Evolutionary conservation across 2,113 vertebrate genomes (phyloP), one percentile per base, ranked within the genome.

Genomic region (Sterrhoptilus dennistouni): DNA sequence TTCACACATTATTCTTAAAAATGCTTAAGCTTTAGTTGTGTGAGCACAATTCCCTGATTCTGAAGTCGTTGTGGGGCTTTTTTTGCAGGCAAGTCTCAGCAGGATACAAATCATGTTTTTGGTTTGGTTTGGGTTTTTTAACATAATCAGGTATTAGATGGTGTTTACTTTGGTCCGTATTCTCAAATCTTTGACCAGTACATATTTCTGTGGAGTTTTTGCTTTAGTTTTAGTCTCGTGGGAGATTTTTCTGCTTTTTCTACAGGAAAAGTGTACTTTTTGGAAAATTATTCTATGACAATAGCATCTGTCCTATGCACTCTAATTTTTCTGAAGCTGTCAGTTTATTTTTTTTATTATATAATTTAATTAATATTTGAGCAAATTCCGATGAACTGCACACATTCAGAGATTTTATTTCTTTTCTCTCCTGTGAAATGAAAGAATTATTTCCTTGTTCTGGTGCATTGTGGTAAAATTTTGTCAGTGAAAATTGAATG

Each of bases 271-370:
- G 1, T 42, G 72, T 44, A 40, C 9, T 60, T 85, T 92, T 68
- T 88, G 8, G 56, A 79, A 83, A 94, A 22, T 63, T 59, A 35
- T 54, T 31, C 18, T 75, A 10, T 6, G 70, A 9, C 25, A 63
- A 35, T 40, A 36, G 2, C 52, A 81, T 61, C 11, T 57, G 61
- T 83, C 33, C 8, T 33, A 31, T 45, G 33, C 50, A 23, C 23
- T 87, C 25, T 31, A 50, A 91, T 70, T 85, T 84, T 76, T 84
- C 83, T 76, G 69, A 84, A 92, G 65, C 21, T 56, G 33, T 24
- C 20, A 78, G 45, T 74, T 65, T 35, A 31, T 78, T 64, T 60
- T 83, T 91, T 75, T 61, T n/a, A 25, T 50, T 92, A n/a, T 84
- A 71, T 20, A 61, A 54, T 28, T 28, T 18, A n/a, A 27, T 93